phyloP scores from a whole-genome alignment of 2,888 invertebrate genomes.

The Merodon equestris region DNA sequence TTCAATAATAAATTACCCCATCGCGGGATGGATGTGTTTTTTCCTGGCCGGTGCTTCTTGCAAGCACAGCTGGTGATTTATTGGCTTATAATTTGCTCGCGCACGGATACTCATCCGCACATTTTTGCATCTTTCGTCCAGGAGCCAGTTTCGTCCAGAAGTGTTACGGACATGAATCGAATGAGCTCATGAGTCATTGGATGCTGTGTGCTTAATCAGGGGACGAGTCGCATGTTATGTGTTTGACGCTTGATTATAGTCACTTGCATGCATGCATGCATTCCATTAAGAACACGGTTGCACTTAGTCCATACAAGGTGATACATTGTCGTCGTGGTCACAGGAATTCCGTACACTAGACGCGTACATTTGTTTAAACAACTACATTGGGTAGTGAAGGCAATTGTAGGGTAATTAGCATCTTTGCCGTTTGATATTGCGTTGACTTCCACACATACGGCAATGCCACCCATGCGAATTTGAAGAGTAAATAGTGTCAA shows the following conservation, averaged over 20 bases:
- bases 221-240: slow-evolving; percentile 59
- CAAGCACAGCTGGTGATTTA: slow-evolving; percentile 73
- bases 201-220: slow-evolving; percentile 55
- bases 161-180: not conserved
- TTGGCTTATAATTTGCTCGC: slow-evolving; percentile 78
- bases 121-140: not conserved
- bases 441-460: not conserved
- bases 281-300: slow-evolving; percentile 56
- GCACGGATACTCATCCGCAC: slow-evolving; percentile 55
- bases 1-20: slow-evolving; percentile 73
- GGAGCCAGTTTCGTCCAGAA: too few species aligned
- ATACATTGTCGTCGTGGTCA: slow-evolving; percentile 25
- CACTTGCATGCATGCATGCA: slow-evolving; percentile 59
- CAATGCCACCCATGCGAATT: not conserved
- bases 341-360: slow-evolving; percentile 25
- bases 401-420: slow-evolving; percentile 16
- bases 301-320: slow-evolving; percentile 26
- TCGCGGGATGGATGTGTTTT: slow-evolving; percentile 30
- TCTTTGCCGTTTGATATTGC: slow-evolving; percentile 7
- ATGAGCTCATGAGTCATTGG: slow-evolving; percentile 1
- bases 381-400: not conserved
- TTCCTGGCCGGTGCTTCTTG: slow-evolving; percentile 28
- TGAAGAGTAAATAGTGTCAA: not conserved
- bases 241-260: slow-evolving; percentile 55
- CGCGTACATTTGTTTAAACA: slow-evolving; percentile 20